Evolutionary conservation across 2,888 invertebrate genomes (phyloP).

Genomic region (Hedya salicella): DNA sequence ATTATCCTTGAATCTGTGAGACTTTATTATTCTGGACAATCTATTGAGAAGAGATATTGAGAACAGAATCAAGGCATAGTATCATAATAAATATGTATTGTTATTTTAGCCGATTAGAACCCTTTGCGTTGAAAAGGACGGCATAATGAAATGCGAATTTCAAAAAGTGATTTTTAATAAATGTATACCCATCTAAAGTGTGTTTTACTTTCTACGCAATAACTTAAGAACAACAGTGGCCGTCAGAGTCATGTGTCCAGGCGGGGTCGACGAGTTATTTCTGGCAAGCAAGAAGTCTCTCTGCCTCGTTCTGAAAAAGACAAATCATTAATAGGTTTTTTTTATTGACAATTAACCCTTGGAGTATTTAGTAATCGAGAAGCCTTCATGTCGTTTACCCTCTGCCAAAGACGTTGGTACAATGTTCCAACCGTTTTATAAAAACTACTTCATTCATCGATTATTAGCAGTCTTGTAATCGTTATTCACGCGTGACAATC

Average conservation of each 20-base stretch:
- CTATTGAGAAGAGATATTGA: too few species aligned
- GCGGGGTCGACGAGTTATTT: slow-evolving; percentile 53
- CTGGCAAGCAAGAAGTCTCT: slow-evolving; percentile 67
- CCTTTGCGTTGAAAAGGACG: slow-evolving; percentile 38
- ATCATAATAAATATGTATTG: not conserved
- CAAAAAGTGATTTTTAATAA: slow-evolving; percentile 42
- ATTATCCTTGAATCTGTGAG: slow-evolving; percentile 16
- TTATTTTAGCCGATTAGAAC: slow-evolving; percentile 13
- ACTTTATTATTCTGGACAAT: not conserved
- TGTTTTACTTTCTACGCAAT: slow-evolving; percentile 30
- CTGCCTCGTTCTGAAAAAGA: slow-evolving; percentile 69
- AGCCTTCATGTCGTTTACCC: too few species aligned
- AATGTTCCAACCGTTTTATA: too few species aligned
- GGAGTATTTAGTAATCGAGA: too few species aligned
- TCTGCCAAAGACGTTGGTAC: too few species aligned
- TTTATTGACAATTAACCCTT: too few species aligned
- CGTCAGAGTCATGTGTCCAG: slow-evolving; percentile 8
- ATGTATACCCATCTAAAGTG: slow-evolving; percentile 41
- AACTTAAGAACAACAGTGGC: slow-evolving; percentile 8
- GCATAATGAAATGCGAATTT: slow-evolving; percentile 37
- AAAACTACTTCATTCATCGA: too few species aligned
- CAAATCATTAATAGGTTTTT: too few species aligned
- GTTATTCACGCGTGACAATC: too few species aligned
- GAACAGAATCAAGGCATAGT: slow-evolving; percentile 15
- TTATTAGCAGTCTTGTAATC: too few species aligned